Percentiles rank a stretch among this genome's conserved stretches.
Evolutionary conservation across 2,113 vertebrate genomes (phyloP).

Genomic region (Odontesthes bonariensis): DNA sequence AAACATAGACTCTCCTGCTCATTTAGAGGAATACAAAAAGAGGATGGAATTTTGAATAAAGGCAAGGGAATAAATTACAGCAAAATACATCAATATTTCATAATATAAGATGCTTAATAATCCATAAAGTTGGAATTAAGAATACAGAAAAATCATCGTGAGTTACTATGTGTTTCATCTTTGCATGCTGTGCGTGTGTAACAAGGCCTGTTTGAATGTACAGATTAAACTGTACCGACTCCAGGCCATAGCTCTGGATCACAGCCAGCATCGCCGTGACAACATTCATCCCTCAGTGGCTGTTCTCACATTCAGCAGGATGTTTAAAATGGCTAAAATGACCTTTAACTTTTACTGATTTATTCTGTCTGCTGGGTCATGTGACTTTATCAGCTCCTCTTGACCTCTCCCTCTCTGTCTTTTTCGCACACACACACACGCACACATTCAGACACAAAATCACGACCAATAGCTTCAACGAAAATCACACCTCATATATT

Average conservation of each 20-base stretch:
- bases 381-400: neutral
- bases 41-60: too few species aligned
- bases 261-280: neutral
- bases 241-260: conserved; percentile 13
- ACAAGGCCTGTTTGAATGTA: neutral
- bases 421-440: neutral
- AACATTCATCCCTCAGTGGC: conserved; percentile 15
- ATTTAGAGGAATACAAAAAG: neutral
- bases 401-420: neutral
- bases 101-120: too few species aligned
- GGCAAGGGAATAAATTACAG: too few species aligned
- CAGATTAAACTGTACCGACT: conserved; percentile 2
- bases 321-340: conserved; percentile 15
- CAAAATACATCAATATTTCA: too few species aligned
- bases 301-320: conserved; percentile 21
- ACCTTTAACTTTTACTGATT: conserved; percentile 12
- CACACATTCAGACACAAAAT: neutral
- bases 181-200: neutral
- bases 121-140: too few species aligned
- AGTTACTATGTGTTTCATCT: too few species aligned
- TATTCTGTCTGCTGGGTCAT: neutral
- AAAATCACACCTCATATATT: too few species aligned
- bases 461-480: neutral
- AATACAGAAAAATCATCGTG: too few species aligned
- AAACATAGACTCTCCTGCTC: neutral